Evolutionary conservation across 2,888 invertebrate genomes (phyloP).

Genomic region (Brenthis ino): DNA sequence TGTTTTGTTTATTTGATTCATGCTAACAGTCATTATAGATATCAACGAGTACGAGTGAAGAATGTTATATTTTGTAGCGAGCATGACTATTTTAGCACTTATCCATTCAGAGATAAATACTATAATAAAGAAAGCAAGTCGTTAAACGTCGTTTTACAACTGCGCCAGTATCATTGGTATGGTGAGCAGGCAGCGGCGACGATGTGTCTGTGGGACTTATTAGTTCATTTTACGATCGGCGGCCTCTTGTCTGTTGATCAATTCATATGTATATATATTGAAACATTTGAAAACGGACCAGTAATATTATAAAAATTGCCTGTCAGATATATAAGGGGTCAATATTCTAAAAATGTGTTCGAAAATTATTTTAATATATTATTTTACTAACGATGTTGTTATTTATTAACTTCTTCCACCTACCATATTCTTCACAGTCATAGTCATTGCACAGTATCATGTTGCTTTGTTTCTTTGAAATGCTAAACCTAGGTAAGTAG

Average conservation of each 20-base stretch:
- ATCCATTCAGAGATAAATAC: slow-evolving; percentile 43
- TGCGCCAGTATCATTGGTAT: slow-evolving; percentile 57
- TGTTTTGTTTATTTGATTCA: slow-evolving; percentile 37
- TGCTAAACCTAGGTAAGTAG: slow-evolving; percentile 21
- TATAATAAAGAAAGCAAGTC: slow-evolving; percentile 37
- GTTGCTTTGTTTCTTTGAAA: slow-evolving; percentile 29
- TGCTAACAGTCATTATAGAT: slow-evolving; percentile 54
- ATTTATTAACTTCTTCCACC: too few relatives aligned
- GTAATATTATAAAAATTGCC: neutral
- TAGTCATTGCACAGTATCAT: slow-evolving; percentile 21
- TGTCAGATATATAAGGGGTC: too few relatives aligned
- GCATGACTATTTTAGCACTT: slow-evolving; percentile 45
- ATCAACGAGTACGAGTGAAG: slow-evolving; percentile 53
- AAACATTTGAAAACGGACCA: slow-evolving; percentile 18
- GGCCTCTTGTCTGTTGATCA: slow-evolving; percentile 59
- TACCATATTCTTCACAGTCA: neutral
- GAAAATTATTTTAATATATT: too few relatives aligned
- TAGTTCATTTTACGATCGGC: slow-evolving; percentile 68
- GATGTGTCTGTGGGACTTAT: slow-evolving; percentile 77
- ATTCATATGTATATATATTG: slow-evolving; percentile 32
- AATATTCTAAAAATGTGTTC: too few relatives aligned
- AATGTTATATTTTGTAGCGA: slow-evolving; percentile 54
- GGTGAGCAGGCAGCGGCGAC: slow-evolving; percentile 74
- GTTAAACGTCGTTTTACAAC: slow-evolving; percentile 51
- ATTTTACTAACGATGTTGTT: too few relatives aligned